These are phyloP conservation scores for Vultur gryphus DNA, from an alignment of 2,797 vertebrate species.

Conservation along the genomic window DNA sequence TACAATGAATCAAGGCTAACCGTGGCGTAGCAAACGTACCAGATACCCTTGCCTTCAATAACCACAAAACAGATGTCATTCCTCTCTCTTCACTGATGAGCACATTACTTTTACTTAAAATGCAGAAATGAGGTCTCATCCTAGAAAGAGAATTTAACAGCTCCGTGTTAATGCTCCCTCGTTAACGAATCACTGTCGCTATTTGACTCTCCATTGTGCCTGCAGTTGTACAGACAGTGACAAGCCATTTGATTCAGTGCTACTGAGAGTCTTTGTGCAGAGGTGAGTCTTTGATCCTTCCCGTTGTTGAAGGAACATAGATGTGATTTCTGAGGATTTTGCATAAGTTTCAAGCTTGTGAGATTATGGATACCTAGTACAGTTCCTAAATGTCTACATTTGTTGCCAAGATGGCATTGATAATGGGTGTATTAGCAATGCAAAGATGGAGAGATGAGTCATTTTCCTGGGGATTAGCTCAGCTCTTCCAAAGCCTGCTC, in stretches of 20 bases:
- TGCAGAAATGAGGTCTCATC: neutral
- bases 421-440: slow-evolving; percentile 2
- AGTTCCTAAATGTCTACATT: neutral
- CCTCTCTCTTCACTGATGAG: neutral
- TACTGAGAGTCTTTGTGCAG: neutral
- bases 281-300: slow-evolving; percentile 48
- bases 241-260: slow-evolving; percentile 17
- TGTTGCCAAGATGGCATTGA: neutral
- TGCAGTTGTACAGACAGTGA: neutral
- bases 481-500: neutral
- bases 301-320: neutral
- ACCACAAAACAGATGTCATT: neutral
- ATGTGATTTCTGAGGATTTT: slow-evolving; percentile 26
- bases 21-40: accelerated
- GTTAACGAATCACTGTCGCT: neutral
- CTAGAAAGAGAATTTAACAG: neutral
- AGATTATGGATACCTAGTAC: neutral
- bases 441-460: slow-evolving; percentile 1
- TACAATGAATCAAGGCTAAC: accelerated
- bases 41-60: neutral
- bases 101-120: neutral
- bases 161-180: neutral
- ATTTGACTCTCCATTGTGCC: neutral
- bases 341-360: slow-evolving; percentile 24
- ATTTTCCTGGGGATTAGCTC: neutral